These are phyloP conservation scores for Lemur catta DNA, from an alignment of 2,797 vertebrate species.

Conservation along the genomic window DNA sequence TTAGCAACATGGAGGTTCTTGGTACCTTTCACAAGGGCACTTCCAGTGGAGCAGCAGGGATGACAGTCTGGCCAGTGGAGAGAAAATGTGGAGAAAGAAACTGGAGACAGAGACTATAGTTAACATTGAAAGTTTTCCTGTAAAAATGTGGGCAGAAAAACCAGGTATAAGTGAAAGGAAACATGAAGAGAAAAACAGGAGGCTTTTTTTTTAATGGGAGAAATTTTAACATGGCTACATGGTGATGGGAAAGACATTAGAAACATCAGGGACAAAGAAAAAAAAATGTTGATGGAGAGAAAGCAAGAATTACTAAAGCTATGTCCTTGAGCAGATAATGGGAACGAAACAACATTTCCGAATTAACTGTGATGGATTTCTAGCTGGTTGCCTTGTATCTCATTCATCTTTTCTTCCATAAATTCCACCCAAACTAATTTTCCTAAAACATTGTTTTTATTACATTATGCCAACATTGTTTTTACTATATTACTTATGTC, in stretches of 20 bases:
- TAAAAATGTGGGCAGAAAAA: background rate
- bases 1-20: fast-evolving
- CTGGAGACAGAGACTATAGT: background rate
- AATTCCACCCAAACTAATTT: background rate
- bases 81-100: background rate
- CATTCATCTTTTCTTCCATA: background rate
- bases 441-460: background rate
- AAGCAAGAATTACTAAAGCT: background rate
- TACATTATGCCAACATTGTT: background rate
- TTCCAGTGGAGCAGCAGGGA: background rate
- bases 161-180: background rate
- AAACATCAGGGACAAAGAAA: background rate
- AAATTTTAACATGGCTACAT: background rate
- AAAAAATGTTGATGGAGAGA: background rate
- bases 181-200: background rate
- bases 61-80: background rate
- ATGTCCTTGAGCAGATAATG: background rate
- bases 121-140: background rate
- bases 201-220: background rate
- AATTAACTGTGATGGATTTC: background rate
- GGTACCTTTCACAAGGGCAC: background rate
- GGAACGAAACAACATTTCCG: background rate
- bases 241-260: background rate
- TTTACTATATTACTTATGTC: background rate
- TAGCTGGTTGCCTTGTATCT: background rate